These are phyloP conservation scores for Eupleurogrammus muticus DNA, from an alignment of 2,797 vertebrate genomes.

Conservation along the genomic window DNA sequence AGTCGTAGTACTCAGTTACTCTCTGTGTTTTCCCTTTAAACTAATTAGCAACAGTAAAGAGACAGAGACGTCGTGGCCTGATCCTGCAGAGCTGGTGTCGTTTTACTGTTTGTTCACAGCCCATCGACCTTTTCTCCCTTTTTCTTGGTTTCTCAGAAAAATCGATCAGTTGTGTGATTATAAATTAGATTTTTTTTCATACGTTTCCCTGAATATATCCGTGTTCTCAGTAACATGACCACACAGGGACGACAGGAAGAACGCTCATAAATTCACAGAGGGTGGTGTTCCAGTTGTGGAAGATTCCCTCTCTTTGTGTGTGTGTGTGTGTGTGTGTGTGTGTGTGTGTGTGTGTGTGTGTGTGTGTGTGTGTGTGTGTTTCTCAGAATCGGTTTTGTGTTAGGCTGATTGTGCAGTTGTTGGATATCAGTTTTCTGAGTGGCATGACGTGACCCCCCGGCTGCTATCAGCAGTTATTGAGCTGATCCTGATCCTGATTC, in stretches of 20 bases:
- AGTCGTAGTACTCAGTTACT: too few species aligned
- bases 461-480: slow-evolving; percentile 73
- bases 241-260: slow-evolving; percentile 11
- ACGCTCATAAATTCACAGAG: slow-evolving; percentile 17
- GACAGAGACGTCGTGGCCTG: neutral
- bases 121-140: too few species aligned
- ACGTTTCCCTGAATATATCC: neutral
- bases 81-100: neutral
- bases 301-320: slow-evolving; percentile 16
- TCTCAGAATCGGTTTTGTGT: slow-evolving; percentile 75
- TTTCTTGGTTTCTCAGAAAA: neutral
- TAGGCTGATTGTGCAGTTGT: slow-evolving; percentile 73
- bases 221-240: slow-evolving; percentile 18
- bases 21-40: neutral
- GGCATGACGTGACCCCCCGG: slow-evolving; percentile 69
- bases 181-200: neutral
- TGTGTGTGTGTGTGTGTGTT: slow-evolving; percentile 18
- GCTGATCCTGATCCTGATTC: slow-evolving; percentile 57
- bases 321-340: slow-evolving; percentile 22
- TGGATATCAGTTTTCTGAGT: slow-evolving; percentile 71
- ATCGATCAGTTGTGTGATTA: neutral
- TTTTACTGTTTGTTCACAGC: neutral
- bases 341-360: slow-evolving; percentile 23
- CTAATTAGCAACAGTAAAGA: neutral
- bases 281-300: slow-evolving; percentile 38